Conservation (phyloP, 1,140 invertebrate species). For the Zaprionus ghesquierei region DNA sequence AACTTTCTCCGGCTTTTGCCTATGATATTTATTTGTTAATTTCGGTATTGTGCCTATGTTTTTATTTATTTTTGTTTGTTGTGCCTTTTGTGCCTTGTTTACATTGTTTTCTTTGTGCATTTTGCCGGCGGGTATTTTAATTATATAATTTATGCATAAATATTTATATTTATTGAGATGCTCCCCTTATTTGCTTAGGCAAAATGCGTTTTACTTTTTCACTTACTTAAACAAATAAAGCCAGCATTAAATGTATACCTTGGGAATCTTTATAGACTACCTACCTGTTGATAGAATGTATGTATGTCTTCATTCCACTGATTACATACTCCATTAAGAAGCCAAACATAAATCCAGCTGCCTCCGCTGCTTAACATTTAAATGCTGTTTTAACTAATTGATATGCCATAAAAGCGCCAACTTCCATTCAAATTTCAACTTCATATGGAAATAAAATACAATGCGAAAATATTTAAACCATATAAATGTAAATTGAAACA, state of each 20-base stretch:
- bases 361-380: conserved; percentile 14
- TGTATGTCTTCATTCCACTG: too few species aligned
- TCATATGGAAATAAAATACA: conserved; percentile 24
- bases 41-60: background rate
- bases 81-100: conserved; percentile 24
- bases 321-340: background rate
- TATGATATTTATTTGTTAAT: conserved; percentile 2
- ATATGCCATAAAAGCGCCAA: conserved; percentile 14
- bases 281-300: background rate
- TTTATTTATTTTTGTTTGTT: conserved; percentile 11
- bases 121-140: conserved; percentile 40
- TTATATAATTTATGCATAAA: conserved; percentile 63
- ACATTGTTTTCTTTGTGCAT: conserved; percentile 10
- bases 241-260: background rate
- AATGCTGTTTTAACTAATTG: conserved; percentile 36
- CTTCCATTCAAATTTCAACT: background rate
- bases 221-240: conserved; percentile 1
- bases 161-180: conserved; percentile 42
- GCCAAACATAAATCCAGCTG: background rate
- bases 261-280: background rate
- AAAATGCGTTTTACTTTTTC: background rate
- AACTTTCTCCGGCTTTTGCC: conserved; percentile 1
- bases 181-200: conserved; percentile 4
- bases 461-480: conserved; percentile 27
- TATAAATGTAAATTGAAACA: conserved; percentile 38